A percentile compares a stretch with the other conserved stretches of the same genome.
Evolutionary conservation across 2,888 invertebrate genomes (phyloP).

Genomic region (Drosophila kokeensis): DNA sequence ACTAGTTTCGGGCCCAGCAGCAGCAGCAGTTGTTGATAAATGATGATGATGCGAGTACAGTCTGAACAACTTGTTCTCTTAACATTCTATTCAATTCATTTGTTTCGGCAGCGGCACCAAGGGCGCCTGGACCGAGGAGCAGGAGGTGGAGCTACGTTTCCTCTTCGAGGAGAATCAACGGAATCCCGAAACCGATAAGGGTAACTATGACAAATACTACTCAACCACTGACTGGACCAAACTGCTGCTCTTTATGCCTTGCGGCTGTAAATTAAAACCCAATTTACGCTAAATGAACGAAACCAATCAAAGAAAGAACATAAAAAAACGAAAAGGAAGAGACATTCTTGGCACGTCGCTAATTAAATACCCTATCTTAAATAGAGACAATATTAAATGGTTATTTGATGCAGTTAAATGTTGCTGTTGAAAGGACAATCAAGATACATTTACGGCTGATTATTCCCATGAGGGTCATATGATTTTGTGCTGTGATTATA

Average conservation of each 20-base stretch:
- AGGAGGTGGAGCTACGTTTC: slow-evolving; percentile 93
- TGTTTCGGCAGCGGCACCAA: slow-evolving; percentile 83
- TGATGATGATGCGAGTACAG: slow-evolving; percentile 67
- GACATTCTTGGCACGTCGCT: neutral
- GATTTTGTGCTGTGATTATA: neutral
- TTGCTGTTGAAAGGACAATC: neutral
- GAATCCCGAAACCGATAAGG: slow-evolving; percentile 89
- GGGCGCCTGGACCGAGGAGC: slow-evolving; percentile 92
- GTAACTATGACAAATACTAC: slow-evolving; percentile 84
- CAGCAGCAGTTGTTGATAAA: slow-evolving; percentile 60
- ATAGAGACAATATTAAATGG: too few species aligned
- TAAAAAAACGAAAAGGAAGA: neutral
- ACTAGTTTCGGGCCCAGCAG: slow-evolving; percentile 34
- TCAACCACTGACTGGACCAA: slow-evolving; percentile 7
- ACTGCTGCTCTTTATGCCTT: slow-evolving; percentile 12
- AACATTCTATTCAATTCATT: slow-evolving; percentile 39
- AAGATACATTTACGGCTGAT: neutral
- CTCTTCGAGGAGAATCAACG: slow-evolving; percentile 94
- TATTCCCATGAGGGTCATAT: neutral
- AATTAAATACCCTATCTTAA: neutral
- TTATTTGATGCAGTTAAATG: neutral
- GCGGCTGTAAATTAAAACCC: slow-evolving; percentile 70
- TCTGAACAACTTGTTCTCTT: slow-evolving; percentile 33
- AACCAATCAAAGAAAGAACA: slow-evolving; percentile 65
- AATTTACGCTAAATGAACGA: slow-evolving; percentile 70